Base-by-base conservation (phyloP, 2,888 invertebrate species). In the Perithous albicinctus region DNA sequence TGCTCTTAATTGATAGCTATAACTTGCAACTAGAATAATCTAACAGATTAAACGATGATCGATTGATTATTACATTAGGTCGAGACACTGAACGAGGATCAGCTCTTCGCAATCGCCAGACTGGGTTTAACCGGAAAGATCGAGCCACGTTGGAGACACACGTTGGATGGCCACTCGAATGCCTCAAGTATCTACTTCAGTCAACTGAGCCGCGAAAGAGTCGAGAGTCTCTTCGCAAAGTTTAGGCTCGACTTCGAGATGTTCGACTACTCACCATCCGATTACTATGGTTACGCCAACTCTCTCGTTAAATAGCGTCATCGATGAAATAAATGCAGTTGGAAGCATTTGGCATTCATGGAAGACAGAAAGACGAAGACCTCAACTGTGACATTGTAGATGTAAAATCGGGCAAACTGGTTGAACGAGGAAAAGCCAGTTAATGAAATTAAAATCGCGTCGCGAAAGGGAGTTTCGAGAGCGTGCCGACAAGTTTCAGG, bases 1-100 rank as follows among this genome's bases (percentile, higher is more conserved):
- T 29, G 29, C 29, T 15, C 43, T 1, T 43, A 15, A 15, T 7
- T 43, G n/a, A 2, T 15, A n/a, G 7, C 15, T 1, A 2, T 15
- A 43, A 15, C n/a, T 20, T 10, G 7, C 46, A n/a, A 10, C 48
- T 20, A 1, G 7, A 20, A 48, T 20, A 2, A 8, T 12, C 51
- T 8, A n/a, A 23, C 0, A 18, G 7, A 29, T 29, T 15, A 35
- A 18, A 6, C n/a, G 1, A 20, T 46, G 32, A 10, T 48, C 38
- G 4, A 61, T 59, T 3, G 61, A 63, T 61, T 51, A 29, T 35
- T 5, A 20, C 20, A 7, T 6, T 66, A 91, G 91, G 94, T 94
- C 75, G 95, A 95, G 87, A 94, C 94, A 0, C 84, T 95, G 67
- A 90, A 92, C 63, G 88, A 92, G n/a, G 95, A 95, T 88, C 94